Percentiles rank a stretch among this genome's conserved stretches.
Evolutionary conservation across 2,888 invertebrate species (phyloP).

Genomic region (Tipula vernalis): DNA sequence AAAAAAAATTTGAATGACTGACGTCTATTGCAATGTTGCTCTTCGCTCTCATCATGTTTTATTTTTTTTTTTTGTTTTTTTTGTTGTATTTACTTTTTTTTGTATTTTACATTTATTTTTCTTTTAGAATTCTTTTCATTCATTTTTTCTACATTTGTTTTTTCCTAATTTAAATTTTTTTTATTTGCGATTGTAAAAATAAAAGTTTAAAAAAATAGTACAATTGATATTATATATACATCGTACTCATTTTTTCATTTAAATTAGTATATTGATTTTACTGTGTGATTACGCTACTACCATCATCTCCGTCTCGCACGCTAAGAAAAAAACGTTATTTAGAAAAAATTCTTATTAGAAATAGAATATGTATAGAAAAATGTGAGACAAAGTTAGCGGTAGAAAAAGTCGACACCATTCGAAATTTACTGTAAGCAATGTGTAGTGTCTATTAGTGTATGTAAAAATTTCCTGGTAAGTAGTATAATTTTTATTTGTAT

Average conservation of each 20-base stretch:
- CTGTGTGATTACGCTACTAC: background rate
- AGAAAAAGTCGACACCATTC: background rate
- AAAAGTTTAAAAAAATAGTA: background rate
- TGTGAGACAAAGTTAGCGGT: background rate
- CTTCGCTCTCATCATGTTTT: constrained; percentile 8
- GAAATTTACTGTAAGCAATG: background rate
- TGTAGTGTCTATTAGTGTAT: background rate
- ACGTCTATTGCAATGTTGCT: constrained; percentile 8
- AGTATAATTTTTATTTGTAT: background rate
- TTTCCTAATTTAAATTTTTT: constrained; percentile 4
- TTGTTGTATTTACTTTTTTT: background rate
- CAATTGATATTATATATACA: background rate
- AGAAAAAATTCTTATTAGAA: background rate
- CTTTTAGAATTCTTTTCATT: constrained; percentile 4
- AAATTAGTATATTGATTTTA: background rate
- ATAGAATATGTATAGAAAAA: background rate
- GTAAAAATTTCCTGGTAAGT: background rate
- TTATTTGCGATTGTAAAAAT: constrained; percentile 4
- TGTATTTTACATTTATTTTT: background rate
- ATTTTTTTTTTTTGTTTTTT: background rate
- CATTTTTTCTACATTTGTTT: background rate
- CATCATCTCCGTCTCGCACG: background rate
- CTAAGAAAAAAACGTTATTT: background rate
- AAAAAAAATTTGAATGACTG: constrained; percentile 7
- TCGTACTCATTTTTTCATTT: background rate